phyloP scores from a whole-genome alignment of 2,888 invertebrate species.

The Tortricodes alternella region DNA sequence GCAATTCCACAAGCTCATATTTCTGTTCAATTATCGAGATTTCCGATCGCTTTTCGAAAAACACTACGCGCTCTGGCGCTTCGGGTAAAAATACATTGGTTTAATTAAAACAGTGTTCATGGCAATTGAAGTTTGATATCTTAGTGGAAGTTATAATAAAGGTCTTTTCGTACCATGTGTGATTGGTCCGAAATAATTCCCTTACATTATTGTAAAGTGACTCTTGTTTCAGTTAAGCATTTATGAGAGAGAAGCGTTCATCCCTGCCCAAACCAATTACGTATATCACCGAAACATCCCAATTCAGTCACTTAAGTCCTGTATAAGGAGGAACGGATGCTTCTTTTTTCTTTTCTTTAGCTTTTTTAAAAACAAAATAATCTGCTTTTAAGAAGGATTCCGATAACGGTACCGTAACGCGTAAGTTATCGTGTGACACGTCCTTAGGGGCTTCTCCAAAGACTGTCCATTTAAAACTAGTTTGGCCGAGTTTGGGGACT shows the following conservation, averaged over 20 bases:
- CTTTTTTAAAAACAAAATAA: too few relatives aligned
- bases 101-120: not conserved
- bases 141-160: not conserved
- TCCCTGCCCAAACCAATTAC: too few relatives aligned
- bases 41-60: not conserved
- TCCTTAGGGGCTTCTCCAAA: constrained; percentile 2
- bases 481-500: constrained; percentile 23
- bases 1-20: not conserved
- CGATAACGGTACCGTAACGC: not conserved
- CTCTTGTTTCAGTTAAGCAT: too few relatives aligned
- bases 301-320: too few relatives aligned
- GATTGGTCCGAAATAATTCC: too few relatives aligned
- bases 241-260: too few relatives aligned
- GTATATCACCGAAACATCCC: too few relatives aligned
- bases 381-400: not conserved
- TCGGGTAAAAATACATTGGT: not conserved
- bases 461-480: constrained; percentile 27
- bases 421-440: not conserved
- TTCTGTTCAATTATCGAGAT: not conserved
- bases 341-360: too few relatives aligned
- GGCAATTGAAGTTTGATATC: not conserved
- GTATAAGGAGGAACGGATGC: too few relatives aligned
- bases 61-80: not conserved
- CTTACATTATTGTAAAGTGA: too few relatives aligned
- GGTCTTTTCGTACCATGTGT: too few relatives aligned